A percentile compares a stretch with the other conserved stretches of the same genome.
Conservation (phyloP, 2,113 vertebrate species). For the Pelvicachromis taeniatus region DNA sequence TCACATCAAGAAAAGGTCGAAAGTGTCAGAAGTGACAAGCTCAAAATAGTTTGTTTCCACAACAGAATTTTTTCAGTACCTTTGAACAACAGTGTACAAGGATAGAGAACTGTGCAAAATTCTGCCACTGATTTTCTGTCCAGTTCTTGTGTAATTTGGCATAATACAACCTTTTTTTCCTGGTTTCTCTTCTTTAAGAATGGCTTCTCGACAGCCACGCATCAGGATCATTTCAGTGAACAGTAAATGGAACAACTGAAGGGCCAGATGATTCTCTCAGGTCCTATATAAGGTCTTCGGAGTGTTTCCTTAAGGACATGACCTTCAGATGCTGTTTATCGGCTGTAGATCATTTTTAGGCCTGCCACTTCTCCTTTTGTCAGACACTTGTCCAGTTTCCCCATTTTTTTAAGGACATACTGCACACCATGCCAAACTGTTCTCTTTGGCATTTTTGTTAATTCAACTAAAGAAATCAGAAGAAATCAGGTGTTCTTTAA, state of each 20-base stretch:
- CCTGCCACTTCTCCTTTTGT: neutral
- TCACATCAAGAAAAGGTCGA: neutral
- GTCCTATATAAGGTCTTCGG: neutral
- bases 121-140: neutral
- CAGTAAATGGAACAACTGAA: neutral
- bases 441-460: neutral
- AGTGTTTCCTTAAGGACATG: neutral
- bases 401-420: neutral
- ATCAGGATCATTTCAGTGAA: neutral
- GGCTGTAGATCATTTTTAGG: neutral
- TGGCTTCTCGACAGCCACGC: neutral
- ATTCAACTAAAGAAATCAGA: neutral
- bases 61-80: neutral
- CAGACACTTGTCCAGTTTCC: neutral
- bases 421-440: neutral
- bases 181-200: neutral
- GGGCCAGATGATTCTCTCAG: neutral
- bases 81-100: neutral
- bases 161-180: neutral
- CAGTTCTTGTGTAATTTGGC: neutral
- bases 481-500: neutral
- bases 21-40: neutral
- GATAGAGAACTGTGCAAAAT: neutral
- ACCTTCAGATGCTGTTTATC: neutral
- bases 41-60: neutral